A percentile compares a stretch with the other conserved stretches of the same genome.
Conservation (phyloP, 1,140 invertebrate genomes). For the Bacillus rossius region DNA sequence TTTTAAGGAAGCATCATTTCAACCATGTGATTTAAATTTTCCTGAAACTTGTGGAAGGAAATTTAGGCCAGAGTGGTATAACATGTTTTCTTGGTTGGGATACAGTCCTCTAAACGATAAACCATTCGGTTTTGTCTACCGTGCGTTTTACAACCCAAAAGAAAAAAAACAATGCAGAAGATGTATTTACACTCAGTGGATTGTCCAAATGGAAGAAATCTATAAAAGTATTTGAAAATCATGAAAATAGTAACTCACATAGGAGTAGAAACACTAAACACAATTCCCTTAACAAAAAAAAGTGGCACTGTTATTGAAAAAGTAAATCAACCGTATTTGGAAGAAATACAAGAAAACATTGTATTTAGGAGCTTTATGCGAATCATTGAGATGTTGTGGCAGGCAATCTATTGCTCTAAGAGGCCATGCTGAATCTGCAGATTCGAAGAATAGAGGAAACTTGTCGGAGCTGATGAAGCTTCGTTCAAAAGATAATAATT, state of each 20-base stretch:
- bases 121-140: constrained; percentile 1
- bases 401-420: constrained; percentile 7
- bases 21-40: not conserved
- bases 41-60: not conserved
- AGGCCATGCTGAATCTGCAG: constrained; percentile 1
- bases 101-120: not conserved
- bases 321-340: not conserved
- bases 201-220: constrained; percentile 4
- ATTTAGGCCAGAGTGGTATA: constrained; percentile 7
- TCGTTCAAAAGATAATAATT: not conserved
- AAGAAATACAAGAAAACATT: constrained; percentile 3
- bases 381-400: constrained; percentile 7
- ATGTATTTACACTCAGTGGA: not conserved
- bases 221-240: not conserved
- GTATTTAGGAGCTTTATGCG: not conserved
- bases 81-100: not conserved
- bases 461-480: constrained; percentile 2
- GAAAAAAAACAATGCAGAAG: not conserved
- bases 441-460: constrained; percentile 7
- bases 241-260: not conserved
- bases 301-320: constrained; percentile 1
- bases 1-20: not conserved
- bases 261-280: constrained; percentile 1
- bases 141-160: not conserved
- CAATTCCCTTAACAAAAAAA: not conserved